Evolutionary conservation across 2,888 invertebrate species (phyloP), one percentile per base, ranked within the genome.

Genomic region (Auanema freiburgensis): DNA sequence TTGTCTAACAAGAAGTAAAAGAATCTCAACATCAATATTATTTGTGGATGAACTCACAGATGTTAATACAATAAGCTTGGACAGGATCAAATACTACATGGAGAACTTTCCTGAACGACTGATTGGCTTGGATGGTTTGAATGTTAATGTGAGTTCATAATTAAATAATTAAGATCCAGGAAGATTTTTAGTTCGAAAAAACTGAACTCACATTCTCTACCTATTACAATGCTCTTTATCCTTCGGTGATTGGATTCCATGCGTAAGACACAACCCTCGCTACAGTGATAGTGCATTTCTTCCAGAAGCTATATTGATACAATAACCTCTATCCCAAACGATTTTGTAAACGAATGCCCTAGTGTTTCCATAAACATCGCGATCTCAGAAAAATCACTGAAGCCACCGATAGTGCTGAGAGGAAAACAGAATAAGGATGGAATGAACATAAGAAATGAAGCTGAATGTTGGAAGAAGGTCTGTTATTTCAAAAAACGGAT

Each of bases 401-500:
- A 60, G 24, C 46, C 60, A 3, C 60, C 60, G 8, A n/a, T 60
- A 2, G 25, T 60, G 4, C 14, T 60, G 2, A 55, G 60, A 33
- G 33, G 5, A 12, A 43, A 40, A 21, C 43, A 33, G 1, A 42
- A 41, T 4, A 23, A 53, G 8, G 41, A 40, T 18, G 23, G 46
- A 21, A 60, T 60, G 60, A 49, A 60, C 18, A 52, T 43, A 16
- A 41, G 33, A 16, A 25, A 46, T 43, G 51, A 60, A n/a, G 23
- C 23, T 6, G 54, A 53, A 1, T 60, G 60, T 54, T 60, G 60
- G 60, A 53, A 60, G 25, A 41, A 54, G 60, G 52, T 59, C 21
- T 16, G 46, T 8, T 33, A 24, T 3, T 53, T 33, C n/a, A 11
- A 18, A 18, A 24, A 25, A 43, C 5, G 16, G n/a, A n/a, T n/a